Evolutionary conservation across 2,888 invertebrate genomes (phyloP).

Genomic region (Campopleginae sp.): DNA sequence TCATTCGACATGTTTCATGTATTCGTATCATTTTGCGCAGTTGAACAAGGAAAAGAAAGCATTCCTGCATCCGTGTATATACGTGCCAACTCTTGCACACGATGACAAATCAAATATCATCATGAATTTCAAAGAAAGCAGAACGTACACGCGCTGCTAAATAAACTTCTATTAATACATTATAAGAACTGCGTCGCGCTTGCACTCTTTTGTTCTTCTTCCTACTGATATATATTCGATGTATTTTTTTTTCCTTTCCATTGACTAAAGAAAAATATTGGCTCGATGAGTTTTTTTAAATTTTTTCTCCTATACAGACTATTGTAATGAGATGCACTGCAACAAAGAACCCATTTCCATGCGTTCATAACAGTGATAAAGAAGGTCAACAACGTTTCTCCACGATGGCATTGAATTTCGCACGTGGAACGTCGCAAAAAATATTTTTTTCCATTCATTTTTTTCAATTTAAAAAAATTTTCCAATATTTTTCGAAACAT

Average conservation of each 20-base stretch:
- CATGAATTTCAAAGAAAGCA: constrained; percentile 55
- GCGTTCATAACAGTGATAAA: neutral
- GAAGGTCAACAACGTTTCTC: neutral
- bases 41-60: constrained; percentile 44
- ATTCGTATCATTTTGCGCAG: constrained; percentile 58
- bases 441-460: too few species aligned
- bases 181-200: constrained; percentile 51
- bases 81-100: constrained; percentile 39
- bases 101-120: constrained; percentile 7
- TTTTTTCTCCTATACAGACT: neutral
- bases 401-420: neutral
- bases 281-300: neutral
- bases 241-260: neutral
- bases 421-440: too few species aligned
- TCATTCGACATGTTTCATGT: neutral
- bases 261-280: constrained; percentile 6
- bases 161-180: constrained; percentile 61
- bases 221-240: neutral
- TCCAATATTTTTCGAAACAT: too few species aligned
- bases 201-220: constrained; percentile 42
- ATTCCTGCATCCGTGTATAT: neutral
- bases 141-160: constrained; percentile 23
- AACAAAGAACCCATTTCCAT: neutral
- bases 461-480: too few species aligned
- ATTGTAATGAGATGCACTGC: neutral